Percentiles rank a stretch among this genome's conserved stretches.
Conservation (phyloP, 2,797 vertebrate genomes). For the Sciurus vulgaris region DNA sequence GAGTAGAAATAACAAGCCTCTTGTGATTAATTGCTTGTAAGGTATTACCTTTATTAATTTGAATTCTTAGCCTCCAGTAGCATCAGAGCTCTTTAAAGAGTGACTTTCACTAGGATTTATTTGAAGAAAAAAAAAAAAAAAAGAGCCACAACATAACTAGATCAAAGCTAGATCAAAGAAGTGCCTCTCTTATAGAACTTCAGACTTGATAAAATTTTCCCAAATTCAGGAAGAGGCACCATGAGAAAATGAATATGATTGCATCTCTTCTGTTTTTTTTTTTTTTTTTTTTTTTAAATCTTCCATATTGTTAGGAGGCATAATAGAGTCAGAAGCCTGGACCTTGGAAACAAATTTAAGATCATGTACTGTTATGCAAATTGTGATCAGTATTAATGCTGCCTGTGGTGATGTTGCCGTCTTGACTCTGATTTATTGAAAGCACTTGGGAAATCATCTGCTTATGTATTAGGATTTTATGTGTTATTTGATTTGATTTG, state of each 20-base stretch:
- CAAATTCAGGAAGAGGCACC: conserved; percentile 50
- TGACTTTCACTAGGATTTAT: conserved; percentile 48
- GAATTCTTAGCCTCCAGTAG: conserved; percentile 4
- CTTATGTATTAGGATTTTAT: conserved; percentile 37
- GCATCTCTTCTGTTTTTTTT: background rate
- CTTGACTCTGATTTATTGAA: background rate
- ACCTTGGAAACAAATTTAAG: conserved; percentile 7
- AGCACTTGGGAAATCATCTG: background rate
- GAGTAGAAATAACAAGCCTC: background rate
- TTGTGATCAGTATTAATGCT: conserved; percentile 15
- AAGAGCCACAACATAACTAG: conserved; percentile 1
- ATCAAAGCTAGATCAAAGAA: conserved; percentile 54
- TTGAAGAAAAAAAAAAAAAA: conserved; percentile 30
- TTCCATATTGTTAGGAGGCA: conserved; percentile 11
- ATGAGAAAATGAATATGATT: background rate
- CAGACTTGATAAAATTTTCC: conserved; percentile 8
- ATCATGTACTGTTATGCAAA: conserved; percentile 38
- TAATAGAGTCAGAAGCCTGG: background rate
- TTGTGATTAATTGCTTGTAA: conserved; percentile 3
- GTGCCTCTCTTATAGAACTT: background rate
- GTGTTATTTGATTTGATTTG: background rate
- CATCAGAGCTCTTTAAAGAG: background rate
- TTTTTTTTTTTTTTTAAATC: background rate
- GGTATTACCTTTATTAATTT: conserved; percentile 52
- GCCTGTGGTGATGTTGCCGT: background rate